Evolutionary conservation across 2,797 vertebrate genomes (phyloP), one percentile per base, ranked within the genome.

Genomic region (Mus minutoides): DNA sequence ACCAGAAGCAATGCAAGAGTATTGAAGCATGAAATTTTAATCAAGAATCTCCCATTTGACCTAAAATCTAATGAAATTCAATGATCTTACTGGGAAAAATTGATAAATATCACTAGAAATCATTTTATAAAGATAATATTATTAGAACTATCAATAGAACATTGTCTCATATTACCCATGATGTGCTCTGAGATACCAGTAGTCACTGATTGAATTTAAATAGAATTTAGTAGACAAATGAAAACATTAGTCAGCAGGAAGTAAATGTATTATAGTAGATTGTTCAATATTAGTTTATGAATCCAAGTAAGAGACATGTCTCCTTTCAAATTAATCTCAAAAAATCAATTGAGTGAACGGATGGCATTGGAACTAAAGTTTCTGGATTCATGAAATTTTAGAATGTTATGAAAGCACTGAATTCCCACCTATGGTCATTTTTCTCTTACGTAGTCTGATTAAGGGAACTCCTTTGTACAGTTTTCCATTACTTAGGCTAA

Each of bases 251-350:
- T 14, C 78, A 37, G 3, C 10, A 60, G n/a, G 54, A 96, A 93
- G 89, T 94, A 93, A 90, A 37, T 19, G 24, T 34, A 43, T 9
- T 67, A 1, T 40, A 93, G 40, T 14, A 76, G 52, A 58, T 54
- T 85, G 85, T 90, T 69, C 49, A 91, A 91, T 21, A 76, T 85
- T 31, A 94, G 10, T 73, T 90, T 92, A 90, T 54, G 16, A 96
- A 34, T 88, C 7, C 24, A 54, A 83, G 40, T 60, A 79, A 92
- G 11, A 4, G 76, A 85, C 3, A 80, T 46, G 1, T 46, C 17
- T 91, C 87, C 21, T 76, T 97, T 91, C 69, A 91, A 91, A 69
- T 54, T 86, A 83, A 92, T 92, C 24, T 94, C 76, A 24, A 92
- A 92, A 91, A 83, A 60, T 78, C 78, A 86, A 13, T 76, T 97